Percentiles rank a stretch among this genome's conserved stretches.
These are phyloP conservation scores for Lipotes vexillifer DNA, from an alignment of 2,113 vertebrate species.

Conservation along the genomic window DNA sequence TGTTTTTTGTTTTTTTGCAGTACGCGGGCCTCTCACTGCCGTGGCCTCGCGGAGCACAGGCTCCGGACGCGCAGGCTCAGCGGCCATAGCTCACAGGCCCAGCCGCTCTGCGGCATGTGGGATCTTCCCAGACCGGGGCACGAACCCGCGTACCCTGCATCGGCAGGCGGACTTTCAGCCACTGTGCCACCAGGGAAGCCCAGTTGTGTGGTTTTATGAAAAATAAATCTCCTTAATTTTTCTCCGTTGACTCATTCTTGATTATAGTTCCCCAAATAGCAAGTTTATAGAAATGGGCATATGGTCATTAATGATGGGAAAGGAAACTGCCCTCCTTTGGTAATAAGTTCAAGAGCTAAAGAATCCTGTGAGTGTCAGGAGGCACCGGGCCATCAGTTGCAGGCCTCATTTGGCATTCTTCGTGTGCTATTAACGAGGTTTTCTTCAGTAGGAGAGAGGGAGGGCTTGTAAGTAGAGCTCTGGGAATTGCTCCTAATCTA, in stretches of 20 bases:
- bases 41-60: too few relatives aligned
- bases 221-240: slow-evolving; percentile 35
- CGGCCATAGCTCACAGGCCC: too few relatives aligned
- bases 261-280: slow-evolving; percentile 9
- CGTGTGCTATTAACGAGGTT: accelerated
- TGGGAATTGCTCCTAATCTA: neutral
- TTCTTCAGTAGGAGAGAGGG: neutral
- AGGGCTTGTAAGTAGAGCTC: neutral
- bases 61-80: too few relatives aligned
- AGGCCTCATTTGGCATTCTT: neutral
- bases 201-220: neutral
- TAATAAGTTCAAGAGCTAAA: neutral
- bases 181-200: too few relatives aligned
- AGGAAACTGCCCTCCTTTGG: neutral
- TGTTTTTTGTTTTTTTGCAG: too few relatives aligned
- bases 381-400: neutral
- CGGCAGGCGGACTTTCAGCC: too few relatives aligned
- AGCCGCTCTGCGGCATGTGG: too few relatives aligned
- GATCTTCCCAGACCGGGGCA: too few relatives aligned
- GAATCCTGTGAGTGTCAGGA: neutral
- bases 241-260: neutral
- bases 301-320: neutral
- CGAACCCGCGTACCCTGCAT: too few relatives aligned
- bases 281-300: neutral
- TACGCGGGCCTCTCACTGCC: too few relatives aligned